Evolutionary conservation across 2,888 invertebrate genomes (phyloP).

Genomic region (Oscheius sp.): DNA sequence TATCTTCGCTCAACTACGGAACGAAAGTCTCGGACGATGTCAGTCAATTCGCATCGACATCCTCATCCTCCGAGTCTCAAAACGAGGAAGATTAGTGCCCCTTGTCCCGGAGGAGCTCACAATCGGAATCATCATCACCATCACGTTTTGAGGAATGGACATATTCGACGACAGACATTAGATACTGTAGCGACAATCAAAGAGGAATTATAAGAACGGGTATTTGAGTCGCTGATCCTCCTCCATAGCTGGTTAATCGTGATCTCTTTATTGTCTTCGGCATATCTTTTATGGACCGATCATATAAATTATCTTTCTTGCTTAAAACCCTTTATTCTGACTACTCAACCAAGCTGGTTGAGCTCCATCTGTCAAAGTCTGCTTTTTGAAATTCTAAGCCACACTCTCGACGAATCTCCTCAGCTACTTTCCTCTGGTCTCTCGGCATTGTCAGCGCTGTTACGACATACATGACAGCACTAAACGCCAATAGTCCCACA

Average conservation of each 20-base stretch:
- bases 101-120: background rate
- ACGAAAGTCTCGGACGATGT: slow-evolving; percentile 8
- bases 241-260: too few relatives aligned
- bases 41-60: background rate
- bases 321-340: too few relatives aligned
- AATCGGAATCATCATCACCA: slow-evolving; percentile 6
- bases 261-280: too few relatives aligned
- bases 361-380: background rate
- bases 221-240: too few relatives aligned
- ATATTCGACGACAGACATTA: slow-evolving; percentile 8
- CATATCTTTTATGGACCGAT: too few relatives aligned
- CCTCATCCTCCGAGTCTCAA: background rate
- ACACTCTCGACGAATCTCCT: slow-evolving; percentile 19
- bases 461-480: slow-evolving; percentile 44
- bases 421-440: slow-evolving; percentile 29
- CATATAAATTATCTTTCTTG: too few relatives aligned
- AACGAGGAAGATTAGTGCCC: slow-evolving; percentile 30
- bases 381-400: too few relatives aligned
- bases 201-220: slow-evolving; percentile 1
- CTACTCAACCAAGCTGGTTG: too few relatives aligned
- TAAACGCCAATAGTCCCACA: slow-evolving; percentile 40
- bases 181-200: slow-evolving; percentile 10
- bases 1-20: slow-evolving; percentile 34
- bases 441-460: slow-evolving; percentile 42
- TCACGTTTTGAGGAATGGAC: background rate